Evolutionary conservation across 2,797 vertebrate species (phyloP), one percentile per base, ranked within the genome.

Genomic region (Tragopan temminckii): DNA sequence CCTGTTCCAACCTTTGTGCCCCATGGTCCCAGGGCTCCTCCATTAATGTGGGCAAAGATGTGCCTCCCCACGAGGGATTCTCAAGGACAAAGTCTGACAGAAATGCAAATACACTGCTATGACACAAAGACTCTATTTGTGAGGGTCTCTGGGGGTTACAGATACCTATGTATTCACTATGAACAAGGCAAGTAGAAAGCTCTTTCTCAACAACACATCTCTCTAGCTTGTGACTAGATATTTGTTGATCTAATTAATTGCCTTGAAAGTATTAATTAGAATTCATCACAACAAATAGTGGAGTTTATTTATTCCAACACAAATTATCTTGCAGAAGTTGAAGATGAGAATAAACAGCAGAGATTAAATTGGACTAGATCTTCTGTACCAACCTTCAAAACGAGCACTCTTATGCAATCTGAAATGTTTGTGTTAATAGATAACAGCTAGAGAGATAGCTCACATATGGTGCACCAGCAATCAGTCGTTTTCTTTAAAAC

Each of bases 301-400:
- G n/a, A 85, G 72, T 92, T 93, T 95, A 95, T 95, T 94, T 88
- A 95, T 95, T 87, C 67, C 84, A 67, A 74, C 50, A 78, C 53
- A 69, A 88, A 55, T 77, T 70, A 43, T 52, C 70, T 89, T 81
- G 50, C 74, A 95, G 80, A 90, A 88, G 43, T 29, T 76, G 71
- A 93, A 95, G 69, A 85, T 78, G 42, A 89, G 69, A 58, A 91
- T 61, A 93, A 90, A 74, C 50, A 83, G 29, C 88, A 91, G 33
- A 74, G 40, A 58, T 81, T 82, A 80, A 88, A 86, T 40, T 70
- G 46, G 78, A 82, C 46, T 55, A 58, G 17, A 61, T 92, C 80
- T 83, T 87, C 75, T 82, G 58, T 46, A 48, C 62, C 75, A 53
- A 45, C 80, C 91, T 96, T 89, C 78, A 83, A 76, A 96, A 79